These are phyloP conservation scores for Oreochromis grahami DNA, from an alignment of 2,797 vertebrate species.

Conservation along the genomic window DNA sequence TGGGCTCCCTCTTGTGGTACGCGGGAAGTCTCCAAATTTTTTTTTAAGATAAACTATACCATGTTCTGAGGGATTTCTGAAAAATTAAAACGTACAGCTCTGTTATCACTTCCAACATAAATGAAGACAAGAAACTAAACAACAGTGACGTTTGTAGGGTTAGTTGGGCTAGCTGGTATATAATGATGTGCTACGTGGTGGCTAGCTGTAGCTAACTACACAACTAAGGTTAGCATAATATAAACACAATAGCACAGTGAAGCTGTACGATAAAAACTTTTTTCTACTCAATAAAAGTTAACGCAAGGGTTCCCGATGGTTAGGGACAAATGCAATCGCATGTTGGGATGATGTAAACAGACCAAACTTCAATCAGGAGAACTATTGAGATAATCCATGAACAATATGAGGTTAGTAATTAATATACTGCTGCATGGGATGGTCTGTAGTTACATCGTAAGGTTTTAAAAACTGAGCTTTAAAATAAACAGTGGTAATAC, in stretches of 20 bases:
- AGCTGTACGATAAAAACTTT: not conserved
- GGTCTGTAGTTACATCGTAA: not conserved
- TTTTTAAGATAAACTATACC: accelerated
- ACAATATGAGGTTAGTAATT: too few relatives aligned
- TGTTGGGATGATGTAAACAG: too few relatives aligned
- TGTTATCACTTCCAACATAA: not conserved
- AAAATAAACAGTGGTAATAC: not conserved
- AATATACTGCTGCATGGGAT: too few relatives aligned
- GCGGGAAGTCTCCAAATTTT: accelerated
- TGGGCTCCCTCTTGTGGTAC: not conserved
- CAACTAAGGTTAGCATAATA: not conserved
- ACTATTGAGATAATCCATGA: too few relatives aligned
- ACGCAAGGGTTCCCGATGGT: too few relatives aligned
- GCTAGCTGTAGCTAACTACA: not conserved
- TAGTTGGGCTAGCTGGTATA: not conserved
- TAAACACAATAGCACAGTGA: not conserved
- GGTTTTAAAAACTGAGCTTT: not conserved
- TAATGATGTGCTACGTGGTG: not conserved
- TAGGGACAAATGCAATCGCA: too few relatives aligned
- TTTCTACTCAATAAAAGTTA: too few relatives aligned
- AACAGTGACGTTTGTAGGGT: not conserved
- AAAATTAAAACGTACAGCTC: not conserved
- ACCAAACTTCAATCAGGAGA: too few relatives aligned
- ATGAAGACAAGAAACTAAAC: not conserved
- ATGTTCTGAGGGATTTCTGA: not conserved